Evolutionary conservation across 1,140 invertebrate genomes (phyloP), one percentile per base, ranked within the genome.

Genomic region (Popillia japonica): DNA sequence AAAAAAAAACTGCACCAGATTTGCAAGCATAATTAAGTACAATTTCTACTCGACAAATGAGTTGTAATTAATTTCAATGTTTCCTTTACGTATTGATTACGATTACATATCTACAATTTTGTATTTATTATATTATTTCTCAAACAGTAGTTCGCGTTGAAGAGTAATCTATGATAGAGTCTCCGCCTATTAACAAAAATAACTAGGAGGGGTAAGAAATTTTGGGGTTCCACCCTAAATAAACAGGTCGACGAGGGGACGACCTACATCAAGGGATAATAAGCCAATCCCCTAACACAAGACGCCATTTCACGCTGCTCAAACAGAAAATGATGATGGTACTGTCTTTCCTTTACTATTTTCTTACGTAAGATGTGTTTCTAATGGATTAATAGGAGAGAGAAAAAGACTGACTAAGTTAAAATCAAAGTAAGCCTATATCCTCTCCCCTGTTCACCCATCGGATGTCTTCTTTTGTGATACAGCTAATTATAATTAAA

Each of bases 361-460:
- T 68, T 68, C 61, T 68, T 68, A 68, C 61, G 61, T 68, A 68
- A 68, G 72, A 41, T 42, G 72, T 40, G 34, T 72, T 79, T 79
- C 78, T 78, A 81, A 81, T 81, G 79, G 80, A 81, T 83, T 81
- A 83, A 83, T 83, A 83, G 82, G 82, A 83, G 82, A 83, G 82
- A 83, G 82, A 83, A 83, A 83, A 83, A 83, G 82, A 83, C 82
- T 83, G 82, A 83, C 82, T 83, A 72, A 75, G 72, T 75, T 78
- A 68, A 79, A 81, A 79, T 75, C 77, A 77, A 79, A 81, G 80
- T 81, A 74, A 81, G 80, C 79, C 80, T 81, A 78, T 73, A 78
- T 81, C 77, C 82, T 83, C 82, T 81, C 82, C 80, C 82, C 82
- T 81, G 80, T 80, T 83, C 82, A 81, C 82, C 79, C 80, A 81